Base-by-base conservation (phyloP, 2,888 invertebrate species). In the Cataglyphis livida region DNA sequence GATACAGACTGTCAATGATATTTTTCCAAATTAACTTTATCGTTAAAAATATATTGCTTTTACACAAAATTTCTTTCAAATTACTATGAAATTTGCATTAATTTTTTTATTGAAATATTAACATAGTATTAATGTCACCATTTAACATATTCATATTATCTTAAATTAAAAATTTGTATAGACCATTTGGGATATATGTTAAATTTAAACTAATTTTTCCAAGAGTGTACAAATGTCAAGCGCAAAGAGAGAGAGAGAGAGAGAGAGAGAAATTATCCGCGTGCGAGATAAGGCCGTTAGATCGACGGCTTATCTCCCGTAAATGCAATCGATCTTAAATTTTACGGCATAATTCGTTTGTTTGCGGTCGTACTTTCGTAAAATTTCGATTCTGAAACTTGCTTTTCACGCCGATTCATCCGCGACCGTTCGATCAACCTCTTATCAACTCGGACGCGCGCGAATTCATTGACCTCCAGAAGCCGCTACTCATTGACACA, bases 221-320 rank as follows among this genome's bases (percentile, higher is more conserved):
- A 32, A 32, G 3, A 32, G 32, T 32, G 12, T 44, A n/a, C 48
- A 9, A n/a, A n/a, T n/a, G 28, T 9, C 5, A 7, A 5, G n/a
- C 25, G 25, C 25, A 54, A 21, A 10, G 64, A 32, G 78, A 15
- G 12, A 59, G 35, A 5, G n/a, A 54, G 28, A 10, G 35, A 32
- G 78, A 9, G 18, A 78, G 7, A 59, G 44, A 78, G 7, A 59
- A 35, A 32, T 32, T 32, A 32, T 32, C 5, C 32, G 32, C 32
- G 32, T 32, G 59, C 78, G 12, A 59, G 78, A 59, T 78, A 78
- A 70, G 44, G 44, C 68, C 78, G 78, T 78, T 78, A 70, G 78
- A 68, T 78, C 68, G 76, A 78, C 68, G 59, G 54, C 59, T 41
- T 68, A 57, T 44, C 61, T 78, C 57, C 44, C 35, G 78, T 21